Evolutionary conservation across 2,797 vertebrate genomes (phyloP), one percentile per base, ranked within the genome.

Genomic region (Xiphorhynchus erythropygius): DNA sequence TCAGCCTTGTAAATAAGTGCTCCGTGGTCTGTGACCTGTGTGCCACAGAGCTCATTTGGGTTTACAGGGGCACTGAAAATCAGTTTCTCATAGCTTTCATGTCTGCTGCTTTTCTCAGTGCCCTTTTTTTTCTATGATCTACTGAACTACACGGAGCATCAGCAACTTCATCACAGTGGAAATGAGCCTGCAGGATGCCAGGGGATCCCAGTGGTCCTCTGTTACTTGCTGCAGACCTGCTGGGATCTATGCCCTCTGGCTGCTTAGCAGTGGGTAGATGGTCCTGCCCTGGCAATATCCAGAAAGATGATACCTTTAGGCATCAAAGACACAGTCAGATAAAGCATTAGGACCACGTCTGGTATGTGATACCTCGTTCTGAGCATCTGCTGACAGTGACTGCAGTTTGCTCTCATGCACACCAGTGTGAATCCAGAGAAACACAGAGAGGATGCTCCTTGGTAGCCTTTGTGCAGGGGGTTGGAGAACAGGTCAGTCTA

Each of bases 131-230:
- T 62, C 79, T 41, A 5, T 25, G 13, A 23, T 7, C 42, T 50
- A 11, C 65, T 33, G 13, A 41, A 39, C 63, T 76, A 18, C 17
- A 9, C 0, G 1, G 19, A 59, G 24, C 3, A 0, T 44, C 65
- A 78, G 35, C 19, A 35, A 39, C 24, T 18, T 24, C 44, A n/a
- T 16, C 39, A 23, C 10, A 37, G 63, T 33, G 69, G 27, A 60
- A 84, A 18, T 21, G 44, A 76, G 47, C 25, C 30, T 78, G 33
- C 41, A 63, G 50, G 33, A 56, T 78, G 28, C 19, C 0, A 1
- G 30, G 19, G 18, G 3, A 55, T 65, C 22, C 59, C n/a, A 42
- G 10, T 39, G 23, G 47, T 64, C 42, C 27, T n/a, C 42, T 63
- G 13, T 16, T 84, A 27, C 19, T 47, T 24, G 56, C 39, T 18